A percentile compares a stretch with the other conserved stretches of the same genome.
These are phyloP conservation scores for Drosophila nikananu DNA, from an alignment of 1,140 invertebrate genomes.

Conservation along the genomic window DNA sequence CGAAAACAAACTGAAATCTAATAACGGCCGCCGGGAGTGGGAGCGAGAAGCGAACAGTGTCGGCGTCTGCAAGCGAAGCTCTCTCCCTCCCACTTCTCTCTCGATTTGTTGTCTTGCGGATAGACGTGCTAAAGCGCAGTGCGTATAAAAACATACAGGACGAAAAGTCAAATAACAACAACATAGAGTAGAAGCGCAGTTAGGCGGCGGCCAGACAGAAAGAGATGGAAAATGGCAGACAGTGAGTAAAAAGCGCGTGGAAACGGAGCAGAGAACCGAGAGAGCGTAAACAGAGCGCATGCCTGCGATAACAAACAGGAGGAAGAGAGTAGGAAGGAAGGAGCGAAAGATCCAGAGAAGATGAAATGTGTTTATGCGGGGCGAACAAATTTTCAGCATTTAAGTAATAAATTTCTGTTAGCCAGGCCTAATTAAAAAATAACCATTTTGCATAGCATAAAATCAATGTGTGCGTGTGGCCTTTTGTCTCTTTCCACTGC, in stretches of 20 bases:
- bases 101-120: constrained; percentile 60
- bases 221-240: constrained; percentile 21
- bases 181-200: constrained; percentile 41
- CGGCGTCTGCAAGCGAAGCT: constrained; percentile 37
- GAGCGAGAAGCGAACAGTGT: constrained; percentile 56
- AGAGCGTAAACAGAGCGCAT: constrained; percentile 56
- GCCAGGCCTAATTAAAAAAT: background rate
- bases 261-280: constrained; percentile 13
- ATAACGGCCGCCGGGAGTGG: constrained; percentile 63
- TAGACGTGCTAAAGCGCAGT: constrained; percentile 76
- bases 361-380: constrained; percentile 10
- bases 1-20: constrained; percentile 81
- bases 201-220: constrained; percentile 53
- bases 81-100: constrained; percentile 2
- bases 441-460: no score
- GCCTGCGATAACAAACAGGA: constrained; percentile 42
- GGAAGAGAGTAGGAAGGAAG: background rate
- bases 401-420: background rate
- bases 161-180: constrained; percentile 54
- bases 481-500: background rate
- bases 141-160: constrained; percentile 80
- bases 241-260: constrained; percentile 18
- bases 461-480: no score
- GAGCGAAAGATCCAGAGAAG: background rate
- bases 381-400: background rate